phyloP scores from a whole-genome alignment of 1,140 invertebrate species.

The Hetaerina americana region DNA sequence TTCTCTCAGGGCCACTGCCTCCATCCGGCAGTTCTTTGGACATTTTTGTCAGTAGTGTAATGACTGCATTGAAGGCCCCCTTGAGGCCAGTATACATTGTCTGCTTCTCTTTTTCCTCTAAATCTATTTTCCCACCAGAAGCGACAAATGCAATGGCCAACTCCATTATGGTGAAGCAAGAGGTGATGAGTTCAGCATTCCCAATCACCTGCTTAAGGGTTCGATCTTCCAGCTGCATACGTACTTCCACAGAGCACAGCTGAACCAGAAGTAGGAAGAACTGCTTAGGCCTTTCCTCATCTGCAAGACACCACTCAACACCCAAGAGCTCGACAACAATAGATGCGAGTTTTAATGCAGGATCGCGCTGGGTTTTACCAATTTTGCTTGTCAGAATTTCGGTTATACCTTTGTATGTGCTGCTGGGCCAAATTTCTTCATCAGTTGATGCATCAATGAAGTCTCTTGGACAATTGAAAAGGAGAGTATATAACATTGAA shows the following conservation, averaged over 20 bases:
- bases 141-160: conserved; percentile 66
- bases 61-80: conserved; percentile 71
- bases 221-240: conserved; percentile 82
- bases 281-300: conserved; percentile 64
- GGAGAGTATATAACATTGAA: conserved; percentile 53
- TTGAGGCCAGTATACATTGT: conserved; percentile 80
- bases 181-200: conserved; percentile 59
- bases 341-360: conserved; percentile 68
- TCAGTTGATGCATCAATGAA: conserved; percentile 41
- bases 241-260: conserved; percentile 76
- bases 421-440: conserved; percentile 62
- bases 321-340: conserved; percentile 68
- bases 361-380: conserved; percentile 72
- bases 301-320: conserved; percentile 64
- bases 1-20: conserved; percentile 44
- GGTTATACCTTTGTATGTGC: conserved; percentile 58
- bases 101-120: conserved; percentile 81
- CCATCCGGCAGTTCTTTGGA: conserved; percentile 35
- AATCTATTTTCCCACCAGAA: conserved; percentile 55
- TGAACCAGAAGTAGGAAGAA: conserved; percentile 75
- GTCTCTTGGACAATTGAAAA: conserved; percentile 53
- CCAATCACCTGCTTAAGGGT: conserved; percentile 56
- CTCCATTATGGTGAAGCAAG: conserved; percentile 76
- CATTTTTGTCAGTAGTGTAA: conserved; percentile 56
- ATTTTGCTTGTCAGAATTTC: conserved; percentile 79